Conservation (phyloP, 2,888 invertebrate species). For the Scaptomyza parva region DNA sequence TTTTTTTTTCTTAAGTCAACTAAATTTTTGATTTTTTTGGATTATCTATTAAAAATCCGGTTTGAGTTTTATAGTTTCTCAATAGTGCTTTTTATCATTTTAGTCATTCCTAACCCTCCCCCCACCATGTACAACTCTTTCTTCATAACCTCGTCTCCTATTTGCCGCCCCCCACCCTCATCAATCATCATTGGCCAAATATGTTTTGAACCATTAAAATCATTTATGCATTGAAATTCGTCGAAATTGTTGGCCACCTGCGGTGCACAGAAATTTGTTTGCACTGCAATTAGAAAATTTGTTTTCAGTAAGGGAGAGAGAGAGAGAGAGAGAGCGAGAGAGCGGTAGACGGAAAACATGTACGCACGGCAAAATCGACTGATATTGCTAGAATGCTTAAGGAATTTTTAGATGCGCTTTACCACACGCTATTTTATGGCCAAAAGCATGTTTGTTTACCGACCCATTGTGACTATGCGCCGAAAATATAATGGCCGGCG, state of each 20-base stretch:
- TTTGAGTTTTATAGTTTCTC: too few species aligned
- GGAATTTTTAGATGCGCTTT: slow-evolving; percentile 50
- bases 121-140: background rate
- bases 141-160: background rate
- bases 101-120: too few species aligned
- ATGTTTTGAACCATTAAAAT: slow-evolving; percentile 69
- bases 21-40: background rate
- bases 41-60: background rate
- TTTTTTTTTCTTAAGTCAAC: background rate
- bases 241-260: slow-evolving; percentile 53
- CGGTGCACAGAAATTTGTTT: slow-evolving; percentile 60
- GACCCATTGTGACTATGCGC: slow-evolving; percentile 51
- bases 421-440: slow-evolving; percentile 75
- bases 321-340: too few species aligned
- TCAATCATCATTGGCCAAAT: slow-evolving; percentile 59
- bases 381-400: slow-evolving; percentile 10
- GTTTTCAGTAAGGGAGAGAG: slow-evolving; percentile 8
- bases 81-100: background rate
- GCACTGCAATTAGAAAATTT: slow-evolving; percentile 73
- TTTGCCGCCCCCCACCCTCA: slow-evolving; percentile 16
- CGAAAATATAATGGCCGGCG: slow-evolving; percentile 61
- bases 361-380: slow-evolving; percentile 23
- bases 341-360: slow-evolving; percentile 13
- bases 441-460: slow-evolving; percentile 65
- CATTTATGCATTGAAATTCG: slow-evolving; percentile 51